Base-by-base conservation (phyloP, 2,888 invertebrate species). In the Apocheima hispidaria region DNA sequence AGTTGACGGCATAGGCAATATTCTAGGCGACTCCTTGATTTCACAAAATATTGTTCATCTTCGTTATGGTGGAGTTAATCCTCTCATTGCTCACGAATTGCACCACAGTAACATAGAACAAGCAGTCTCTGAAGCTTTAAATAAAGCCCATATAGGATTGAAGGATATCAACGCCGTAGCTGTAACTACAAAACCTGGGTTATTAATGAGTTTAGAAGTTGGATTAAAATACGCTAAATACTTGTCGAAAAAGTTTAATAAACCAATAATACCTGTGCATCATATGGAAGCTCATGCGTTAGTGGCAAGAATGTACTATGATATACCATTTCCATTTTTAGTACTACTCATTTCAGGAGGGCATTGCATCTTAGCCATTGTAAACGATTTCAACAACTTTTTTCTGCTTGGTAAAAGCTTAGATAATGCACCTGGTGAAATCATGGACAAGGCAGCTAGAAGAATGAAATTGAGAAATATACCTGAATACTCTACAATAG, bases 211-310 rank as follows among this genome's bases (percentile, higher is more conserved):
- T 58, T 90, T 99, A 54, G 70, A 92, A 61, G 95, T 99, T 63
- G 99, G 99, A 33, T 90, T 96, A 41, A 95, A 95, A 68, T 97
- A 97, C 94, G 98, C 97, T 0, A 97, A 96, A 77, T 93, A 96
- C 77, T 84, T 98, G 49, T 95, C 96, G 18, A 93, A 90, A 69
- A 88, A 90, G 53, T 91, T 94, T 66, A 88, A 93, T 0, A 97
- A 96, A 82, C 98, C 98, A 0, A 90, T 99, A 66, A 97, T 99
- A 81, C 98, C 99, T 0, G 96, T 99, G 61, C 99, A 99, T 93
- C 99, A 99, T 77, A 99, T 99, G 99, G 96, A 99, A 93, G 99
- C 99, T 1, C 99, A 99, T 93, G 98, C 99, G 4, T 90, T 99
- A 59, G 97, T 97, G 14, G 96, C 95, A 20, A 94, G 99, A 81